Evolutionary conservation across 1,140 invertebrate genomes (phyloP).

Genomic region (Drosophila bipectinata): DNA sequence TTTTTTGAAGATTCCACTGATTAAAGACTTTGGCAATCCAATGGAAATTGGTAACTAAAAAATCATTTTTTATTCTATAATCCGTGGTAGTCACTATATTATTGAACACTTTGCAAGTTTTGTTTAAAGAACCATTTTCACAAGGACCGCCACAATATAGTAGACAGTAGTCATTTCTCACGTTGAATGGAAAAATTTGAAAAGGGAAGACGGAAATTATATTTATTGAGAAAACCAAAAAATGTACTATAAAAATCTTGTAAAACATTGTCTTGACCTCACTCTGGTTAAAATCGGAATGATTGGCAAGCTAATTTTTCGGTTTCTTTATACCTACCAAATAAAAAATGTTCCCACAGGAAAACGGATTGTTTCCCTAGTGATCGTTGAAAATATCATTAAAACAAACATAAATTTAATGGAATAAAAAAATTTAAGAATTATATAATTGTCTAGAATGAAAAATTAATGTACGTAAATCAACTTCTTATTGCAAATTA

Average conservation of each 20-base stretch:
- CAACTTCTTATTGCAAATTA: too few relatives aligned
- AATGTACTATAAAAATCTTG: background rate
- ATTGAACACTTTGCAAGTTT: background rate
- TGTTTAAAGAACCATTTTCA: background rate
- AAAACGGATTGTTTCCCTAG: too few relatives aligned
- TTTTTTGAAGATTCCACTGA: conserved; percentile 6
- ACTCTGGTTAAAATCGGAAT: background rate
- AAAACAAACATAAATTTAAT: too few relatives aligned
- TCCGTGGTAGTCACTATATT: conserved; percentile 2
- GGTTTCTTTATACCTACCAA: background rate
- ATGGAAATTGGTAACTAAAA: background rate
- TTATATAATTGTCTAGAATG: too few relatives aligned
- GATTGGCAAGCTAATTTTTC: background rate
- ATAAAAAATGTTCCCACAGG: background rate
- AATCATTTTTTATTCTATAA: background rate
- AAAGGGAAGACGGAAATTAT: background rate
- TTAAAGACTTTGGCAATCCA: conserved; percentile 4
- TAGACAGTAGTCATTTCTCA: conserved; percentile 22
- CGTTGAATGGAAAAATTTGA: too few relatives aligned
- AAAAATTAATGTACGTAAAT: too few relatives aligned
- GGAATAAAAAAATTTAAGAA: too few relatives aligned
- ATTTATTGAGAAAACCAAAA: background rate
- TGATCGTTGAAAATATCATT: too few relatives aligned
- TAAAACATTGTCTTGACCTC: background rate
- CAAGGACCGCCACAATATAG: conserved; percentile 6